Evolutionary conservation across 2,888 invertebrate species (phyloP).

Genomic region (Oxytorus armatus): DNA sequence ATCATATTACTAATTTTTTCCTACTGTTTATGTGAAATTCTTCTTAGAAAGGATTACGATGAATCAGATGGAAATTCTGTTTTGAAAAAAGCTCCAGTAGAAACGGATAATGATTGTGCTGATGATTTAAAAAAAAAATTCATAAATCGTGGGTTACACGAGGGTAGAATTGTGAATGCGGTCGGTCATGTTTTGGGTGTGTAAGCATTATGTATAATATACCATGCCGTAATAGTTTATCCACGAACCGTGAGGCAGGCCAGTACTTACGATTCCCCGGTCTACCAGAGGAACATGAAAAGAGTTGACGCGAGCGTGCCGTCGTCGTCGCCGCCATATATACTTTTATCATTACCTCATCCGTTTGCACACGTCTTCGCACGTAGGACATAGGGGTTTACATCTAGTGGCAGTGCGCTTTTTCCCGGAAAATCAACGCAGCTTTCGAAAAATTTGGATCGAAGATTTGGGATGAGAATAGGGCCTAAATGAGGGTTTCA

Average conservation of each 20-base stretch:
- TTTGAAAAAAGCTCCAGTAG: background rate
- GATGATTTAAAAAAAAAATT: background rate
- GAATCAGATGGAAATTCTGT: background rate
- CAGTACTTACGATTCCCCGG: conserved; percentile 77
- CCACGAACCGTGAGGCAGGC: conserved; percentile 74
- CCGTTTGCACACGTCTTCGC: too few species aligned
- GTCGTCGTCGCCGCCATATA: conserved; percentile 5
- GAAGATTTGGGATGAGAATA: too few species aligned
- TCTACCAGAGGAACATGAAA: conserved; percentile 74
- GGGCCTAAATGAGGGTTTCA: too few species aligned
- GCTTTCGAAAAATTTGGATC: background rate
- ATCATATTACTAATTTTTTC: background rate
- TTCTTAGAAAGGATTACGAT: background rate
- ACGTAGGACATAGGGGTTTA: too few species aligned
- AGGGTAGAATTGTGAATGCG: background rate
- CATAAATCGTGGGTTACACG: background rate
- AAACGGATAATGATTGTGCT: background rate
- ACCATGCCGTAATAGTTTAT: conserved; percentile 42
- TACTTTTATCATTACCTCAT: too few species aligned
- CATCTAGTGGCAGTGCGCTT: too few species aligned
- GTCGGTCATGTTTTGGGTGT: background rate
- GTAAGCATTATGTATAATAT: background rate
- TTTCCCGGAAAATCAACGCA: background rate
- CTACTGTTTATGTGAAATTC: background rate
- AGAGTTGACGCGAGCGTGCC: background rate